These are phyloP conservation scores for Lucilia sericata DNA, from an alignment of 1,140 invertebrate species.

Conservation along the genomic window DNA sequence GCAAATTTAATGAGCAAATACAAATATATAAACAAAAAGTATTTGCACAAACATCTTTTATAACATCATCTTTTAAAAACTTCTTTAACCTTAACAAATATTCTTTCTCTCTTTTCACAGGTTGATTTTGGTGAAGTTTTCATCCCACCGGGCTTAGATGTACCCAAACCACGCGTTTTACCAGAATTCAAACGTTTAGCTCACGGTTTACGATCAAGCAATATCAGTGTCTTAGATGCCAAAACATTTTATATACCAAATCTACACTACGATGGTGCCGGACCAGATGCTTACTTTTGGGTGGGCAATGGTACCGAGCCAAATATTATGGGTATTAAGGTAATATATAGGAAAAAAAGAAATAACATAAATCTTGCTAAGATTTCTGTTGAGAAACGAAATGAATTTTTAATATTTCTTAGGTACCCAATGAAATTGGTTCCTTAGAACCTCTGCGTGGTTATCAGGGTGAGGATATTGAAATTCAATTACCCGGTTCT, in stretches of 20 bases:
- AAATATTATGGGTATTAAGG: slow-evolving; percentile 84
- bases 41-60: too few species aligned
- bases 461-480: slow-evolving; percentile 92
- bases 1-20: too few species aligned
- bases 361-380: neutral
- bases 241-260: slow-evolving; percentile 94
- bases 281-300: slow-evolving; percentile 93
- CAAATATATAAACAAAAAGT: too few species aligned
- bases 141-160: slow-evolving; percentile 79
- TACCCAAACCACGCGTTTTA: slow-evolving; percentile 80
- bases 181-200: slow-evolving; percentile 88
- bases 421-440: slow-evolving; percentile 89
- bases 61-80: neutral
- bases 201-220: slow-evolving; percentile 88
- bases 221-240: slow-evolving; percentile 90
- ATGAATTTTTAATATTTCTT: slow-evolving; percentile 41
- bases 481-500: slow-evolving; percentile 85
- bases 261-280: slow-evolving; percentile 90
- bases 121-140: slow-evolving; percentile 88
- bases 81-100: neutral
- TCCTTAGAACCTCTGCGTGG: slow-evolving; percentile 82
- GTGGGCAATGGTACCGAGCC: slow-evolving; percentile 88
- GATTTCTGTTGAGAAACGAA: neutral
- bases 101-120: slow-evolving; percentile 69
- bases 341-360: slow-evolving; percentile 56